phyloP scores from a whole-genome alignment of 2,888 invertebrate species.

The Ernsta delagoae region DNA sequence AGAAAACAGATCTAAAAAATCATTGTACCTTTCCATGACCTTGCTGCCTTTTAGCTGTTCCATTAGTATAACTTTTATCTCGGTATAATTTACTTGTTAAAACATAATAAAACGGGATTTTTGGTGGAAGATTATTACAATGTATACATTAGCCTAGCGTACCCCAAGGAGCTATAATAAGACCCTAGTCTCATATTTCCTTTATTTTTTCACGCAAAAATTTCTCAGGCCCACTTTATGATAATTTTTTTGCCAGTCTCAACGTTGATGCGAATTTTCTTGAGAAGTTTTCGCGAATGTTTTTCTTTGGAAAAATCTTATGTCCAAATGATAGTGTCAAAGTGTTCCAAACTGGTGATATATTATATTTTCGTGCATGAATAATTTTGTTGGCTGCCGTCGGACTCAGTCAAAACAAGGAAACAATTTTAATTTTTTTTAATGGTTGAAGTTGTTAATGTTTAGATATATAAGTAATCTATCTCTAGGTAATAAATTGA shows the following conservation, averaged over 20 bases:
- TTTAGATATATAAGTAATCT: no score
- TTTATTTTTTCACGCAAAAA: slow-evolving; percentile 30
- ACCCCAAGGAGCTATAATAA: slow-evolving; percentile 29
- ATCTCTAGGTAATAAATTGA: no score
- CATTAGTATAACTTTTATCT: not conserved
- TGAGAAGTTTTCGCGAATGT: slow-evolving; percentile 13
- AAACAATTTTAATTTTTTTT: not conserved
- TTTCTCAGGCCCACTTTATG: slow-evolving; percentile 28
- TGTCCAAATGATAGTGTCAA: slow-evolving; percentile 25
- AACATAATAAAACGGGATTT: not conserved
- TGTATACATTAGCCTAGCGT: slow-evolving; percentile 16
- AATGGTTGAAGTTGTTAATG: not conserved
- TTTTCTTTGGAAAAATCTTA: slow-evolving; percentile 15
- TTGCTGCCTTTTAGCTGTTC: not conserved
- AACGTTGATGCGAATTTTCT: not conserved
- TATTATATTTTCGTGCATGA: slow-evolving; percentile 24
- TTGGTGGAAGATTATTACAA: slow-evolving; percentile 5
- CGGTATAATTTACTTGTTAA: not conserved
- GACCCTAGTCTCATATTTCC: slow-evolving; percentile 29
- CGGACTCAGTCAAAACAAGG: slow-evolving; percentile 23
- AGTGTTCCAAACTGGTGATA: slow-evolving; percentile 14
- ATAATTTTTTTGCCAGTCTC: slow-evolving; percentile 20
- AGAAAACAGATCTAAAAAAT: no score
- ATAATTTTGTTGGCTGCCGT: slow-evolving; percentile 20
- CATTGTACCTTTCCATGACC: not conserved